Evolutionary conservation across 2,113 vertebrate genomes (phyloP).

Genomic region (Passer montanus): DNA sequence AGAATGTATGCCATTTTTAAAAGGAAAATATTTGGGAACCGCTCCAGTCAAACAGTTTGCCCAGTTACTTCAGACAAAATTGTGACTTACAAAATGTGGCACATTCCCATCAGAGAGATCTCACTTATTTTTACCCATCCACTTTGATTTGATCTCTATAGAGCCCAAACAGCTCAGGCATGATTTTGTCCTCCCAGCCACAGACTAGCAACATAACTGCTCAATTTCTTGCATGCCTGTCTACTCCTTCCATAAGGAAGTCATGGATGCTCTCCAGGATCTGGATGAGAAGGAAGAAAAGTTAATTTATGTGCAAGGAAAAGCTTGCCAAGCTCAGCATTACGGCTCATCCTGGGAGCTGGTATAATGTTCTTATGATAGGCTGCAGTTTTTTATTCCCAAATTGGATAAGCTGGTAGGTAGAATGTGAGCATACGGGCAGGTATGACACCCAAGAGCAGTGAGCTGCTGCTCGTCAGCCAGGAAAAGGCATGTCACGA

Average conservation of each 20-base stretch:
- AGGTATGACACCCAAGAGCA: background rate
- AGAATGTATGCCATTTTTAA: background rate
- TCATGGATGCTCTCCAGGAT: background rate
- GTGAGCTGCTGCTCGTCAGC: background rate
- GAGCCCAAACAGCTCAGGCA: background rate
- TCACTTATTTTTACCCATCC: background rate
- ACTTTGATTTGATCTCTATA: background rate
- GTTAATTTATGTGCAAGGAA: background rate
- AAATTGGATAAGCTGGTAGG: background rate
- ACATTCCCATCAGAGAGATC: background rate
- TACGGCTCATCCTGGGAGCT: background rate
- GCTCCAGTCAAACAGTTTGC: background rate
- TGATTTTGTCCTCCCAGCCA: background rate
- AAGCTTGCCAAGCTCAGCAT: background rate
- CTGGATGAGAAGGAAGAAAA: background rate
- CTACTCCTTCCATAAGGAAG: background rate
- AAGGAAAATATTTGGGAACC: background rate
- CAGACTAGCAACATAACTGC: background rate
- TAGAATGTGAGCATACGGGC: background rate
- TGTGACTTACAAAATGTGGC: background rate
- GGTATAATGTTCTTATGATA: accelerated
- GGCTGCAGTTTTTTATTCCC: background rate
- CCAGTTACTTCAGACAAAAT: background rate
- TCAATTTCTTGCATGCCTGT: background rate
- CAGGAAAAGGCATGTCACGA: accelerated